phyloP scores from a whole-genome alignment of 2,113 vertebrate genomes.

The Hemichromis elongatus region DNA sequence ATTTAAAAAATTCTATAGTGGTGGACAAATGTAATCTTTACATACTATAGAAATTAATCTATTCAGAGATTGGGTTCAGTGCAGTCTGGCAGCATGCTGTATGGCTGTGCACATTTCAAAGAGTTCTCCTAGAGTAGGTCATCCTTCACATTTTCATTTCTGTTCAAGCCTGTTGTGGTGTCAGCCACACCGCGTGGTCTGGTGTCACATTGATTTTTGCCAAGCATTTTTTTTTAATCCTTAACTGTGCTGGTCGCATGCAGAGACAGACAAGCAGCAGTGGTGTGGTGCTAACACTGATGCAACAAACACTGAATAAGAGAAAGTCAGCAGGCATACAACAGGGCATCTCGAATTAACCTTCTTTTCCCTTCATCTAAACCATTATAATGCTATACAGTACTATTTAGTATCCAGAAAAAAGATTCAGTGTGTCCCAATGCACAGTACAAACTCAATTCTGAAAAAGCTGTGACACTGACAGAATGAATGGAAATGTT shows the following conservation, averaged over 20 bases:
- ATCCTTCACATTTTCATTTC: not conserved
- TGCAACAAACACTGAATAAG: not conserved
- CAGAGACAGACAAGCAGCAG: not conserved
- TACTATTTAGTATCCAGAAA: not conserved
- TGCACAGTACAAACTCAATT: not conserved
- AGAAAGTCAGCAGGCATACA: not conserved
- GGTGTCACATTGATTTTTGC: constrained; percentile 10
- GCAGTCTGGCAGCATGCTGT: not conserved
- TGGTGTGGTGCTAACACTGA: not conserved
- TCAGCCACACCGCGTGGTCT: not conserved
- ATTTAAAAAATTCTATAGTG: fast-evolving
- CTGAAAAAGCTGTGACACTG: not conserved
- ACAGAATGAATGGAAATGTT: not conserved
- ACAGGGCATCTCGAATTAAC: not conserved
- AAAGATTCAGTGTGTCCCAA: fast-evolving
- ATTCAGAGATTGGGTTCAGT: not conserved
- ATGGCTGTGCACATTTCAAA: not conserved
- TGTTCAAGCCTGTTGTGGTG: not conserved
- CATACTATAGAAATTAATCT: not conserved
- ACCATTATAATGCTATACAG: not conserved
- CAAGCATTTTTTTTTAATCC: not conserved
- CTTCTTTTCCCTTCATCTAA: not conserved
- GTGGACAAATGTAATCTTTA: not conserved
- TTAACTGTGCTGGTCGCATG: not conserved
- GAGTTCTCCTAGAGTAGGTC: not conserved